Conservation (phyloP, 2,113 vertebrate species). For the Rhinolophus sinicus region DNA sequence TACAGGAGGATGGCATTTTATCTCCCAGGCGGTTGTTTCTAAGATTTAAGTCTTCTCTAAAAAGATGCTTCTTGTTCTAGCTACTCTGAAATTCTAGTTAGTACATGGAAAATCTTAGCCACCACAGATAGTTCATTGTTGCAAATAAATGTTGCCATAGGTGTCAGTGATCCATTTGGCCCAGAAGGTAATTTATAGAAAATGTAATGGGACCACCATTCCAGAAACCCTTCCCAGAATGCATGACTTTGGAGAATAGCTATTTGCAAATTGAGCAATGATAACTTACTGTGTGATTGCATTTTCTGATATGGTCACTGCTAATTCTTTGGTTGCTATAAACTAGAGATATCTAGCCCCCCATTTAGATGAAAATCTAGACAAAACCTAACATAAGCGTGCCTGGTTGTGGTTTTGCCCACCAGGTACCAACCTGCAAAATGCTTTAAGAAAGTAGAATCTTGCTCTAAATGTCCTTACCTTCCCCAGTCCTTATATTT, state of each 20-base stretch:
- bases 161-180: neutral
- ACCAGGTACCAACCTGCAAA: neutral
- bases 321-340: neutral
- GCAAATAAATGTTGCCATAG: neutral
- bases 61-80: neutral
- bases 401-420: neutral
- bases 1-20: neutral
- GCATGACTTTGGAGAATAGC: neutral
- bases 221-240: neutral
- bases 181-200: conserved; percentile 12
- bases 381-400: neutral
- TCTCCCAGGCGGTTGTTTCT: neutral
- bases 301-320: neutral
- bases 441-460: neutral
- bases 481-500: neutral
- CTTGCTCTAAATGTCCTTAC: neutral
- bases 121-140: neutral
- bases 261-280: neutral
- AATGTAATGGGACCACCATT: neutral
- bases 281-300: neutral
- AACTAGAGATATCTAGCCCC: neutral
- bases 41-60: conserved; percentile 52
- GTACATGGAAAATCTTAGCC: neutral
- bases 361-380: neutral
- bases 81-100: conserved; percentile 41